Percentiles rank a stretch among this genome's conserved stretches.
Conservation (phyloP, 2,888 invertebrate species). For the Poecilus cupreus region DNA sequence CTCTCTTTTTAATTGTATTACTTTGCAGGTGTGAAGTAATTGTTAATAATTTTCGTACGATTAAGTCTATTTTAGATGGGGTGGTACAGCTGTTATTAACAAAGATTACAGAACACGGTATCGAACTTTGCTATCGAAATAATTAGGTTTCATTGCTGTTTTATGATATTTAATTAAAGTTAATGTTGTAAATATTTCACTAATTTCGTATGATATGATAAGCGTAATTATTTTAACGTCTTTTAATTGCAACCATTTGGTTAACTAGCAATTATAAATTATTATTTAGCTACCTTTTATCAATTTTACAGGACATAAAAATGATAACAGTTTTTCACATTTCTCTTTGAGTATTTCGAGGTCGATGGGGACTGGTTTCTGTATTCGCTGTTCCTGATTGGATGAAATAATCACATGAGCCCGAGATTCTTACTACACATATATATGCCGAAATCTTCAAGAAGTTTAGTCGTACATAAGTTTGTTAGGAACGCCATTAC, state of each 20-base stretch:
- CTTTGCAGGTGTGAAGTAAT: slow-evolving; percentile 25
- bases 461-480: too few relatives aligned
- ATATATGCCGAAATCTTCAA: too few relatives aligned
- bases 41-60: slow-evolving; percentile 13
- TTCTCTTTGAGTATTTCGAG: too few relatives aligned
- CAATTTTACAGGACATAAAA: not conserved
- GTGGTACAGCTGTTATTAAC: not conserved
- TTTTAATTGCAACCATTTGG: not conserved
- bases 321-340: too few relatives aligned
- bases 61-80: not conserved
- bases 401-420: too few relatives aligned
- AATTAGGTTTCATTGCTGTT: not conserved
- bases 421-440: too few relatives aligned
- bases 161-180: not conserved
- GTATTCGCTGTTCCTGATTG: too few relatives aligned
- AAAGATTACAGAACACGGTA: not conserved
- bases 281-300: not conserved
- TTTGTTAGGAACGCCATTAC: too few relatives aligned
- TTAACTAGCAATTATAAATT: not conserved
- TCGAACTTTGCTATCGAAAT: not conserved
- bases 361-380: too few relatives aligned
- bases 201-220: not conserved
- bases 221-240: not conserved
- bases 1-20: slow-evolving; percentile 31
- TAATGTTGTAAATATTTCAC: not conserved